Base-by-base conservation (phyloP, 2,113 vertebrate species). In the Otus sunia region DNA sequence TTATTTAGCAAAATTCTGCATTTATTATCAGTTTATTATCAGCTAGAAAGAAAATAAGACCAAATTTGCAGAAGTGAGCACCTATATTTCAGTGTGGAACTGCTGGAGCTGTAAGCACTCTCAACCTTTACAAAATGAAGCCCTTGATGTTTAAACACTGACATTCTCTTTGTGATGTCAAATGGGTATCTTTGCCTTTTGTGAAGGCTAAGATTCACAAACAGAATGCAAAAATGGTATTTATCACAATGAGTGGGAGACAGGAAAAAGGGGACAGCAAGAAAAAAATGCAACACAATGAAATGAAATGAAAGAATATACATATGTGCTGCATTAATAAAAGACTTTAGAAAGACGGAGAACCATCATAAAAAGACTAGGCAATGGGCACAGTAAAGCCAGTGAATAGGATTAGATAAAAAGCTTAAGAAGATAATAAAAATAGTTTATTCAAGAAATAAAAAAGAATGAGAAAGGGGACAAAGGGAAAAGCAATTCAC, bases 341-440 rank as follows among this genome's bases (percentile, higher is more conserved):
- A 95, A 86, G 80, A 76, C 63, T 81, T 88, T 2, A 71, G 55
- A 58, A 64, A 87, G 59, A 62, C 30, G 37, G 41, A 79, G 80
- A 90, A 59, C 36, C 69, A 66, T 78, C 91, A 92, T 85, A 84
- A 90, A 93, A 75, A 85, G 64, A 71, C 32, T 15, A 64, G 76
- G 81, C 84, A 92, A 69, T 63, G 67, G 89, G 68, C 60, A 86
- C n/a, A 88, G 85, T 80, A 91, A 95, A 96, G 72, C 23, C 64
- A 92, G 49, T 90, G 94, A 92, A 95, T 15, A 90, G 84, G 76
- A 94, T 88, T 92, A 94, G 88, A 96, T 86, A 96, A 93, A 94
- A 86, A 96, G 75, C 87, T 90, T 94, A 67, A 74, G 84, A 94
- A 73, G 89, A 90, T 86, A 90, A 89, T 91, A 90, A 88, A 95